Percentiles rank a stretch among this genome's conserved stretches.
Evolutionary conservation across 2,113 vertebrate species (phyloP).

Genomic region (Colistium nudipinnis): DNA sequence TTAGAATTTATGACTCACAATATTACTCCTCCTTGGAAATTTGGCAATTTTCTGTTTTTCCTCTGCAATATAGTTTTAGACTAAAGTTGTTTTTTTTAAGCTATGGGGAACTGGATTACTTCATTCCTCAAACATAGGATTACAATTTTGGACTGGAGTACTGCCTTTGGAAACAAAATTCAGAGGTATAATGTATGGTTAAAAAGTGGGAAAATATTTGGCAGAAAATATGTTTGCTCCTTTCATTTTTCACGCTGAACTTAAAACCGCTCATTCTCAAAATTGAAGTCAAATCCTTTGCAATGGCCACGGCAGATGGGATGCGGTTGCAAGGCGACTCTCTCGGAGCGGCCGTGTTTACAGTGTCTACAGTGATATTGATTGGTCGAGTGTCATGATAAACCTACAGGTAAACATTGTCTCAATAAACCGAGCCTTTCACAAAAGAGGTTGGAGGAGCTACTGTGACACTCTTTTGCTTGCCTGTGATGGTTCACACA

Average conservation of each 20-base stretch:
- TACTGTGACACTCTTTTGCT: too few species aligned
- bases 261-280: too few species aligned
- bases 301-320: neutral
- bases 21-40: constrained; percentile 15
- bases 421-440: neutral
- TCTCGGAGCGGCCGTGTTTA: neutral
- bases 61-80: neutral
- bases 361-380: neutral
- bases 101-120: neutral
- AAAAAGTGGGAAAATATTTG: too few species aligned
- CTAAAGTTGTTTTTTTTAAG: neutral
- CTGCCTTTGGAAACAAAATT: neutral
- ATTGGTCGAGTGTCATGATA: neutral
- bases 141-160: neutral
- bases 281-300: too few species aligned
- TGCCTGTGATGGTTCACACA: constrained; percentile 43
- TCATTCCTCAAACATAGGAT: neutral
- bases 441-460: neutral
- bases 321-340: constrained; percentile 1
- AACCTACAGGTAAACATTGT: neutral
- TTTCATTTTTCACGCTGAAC: too few species aligned
- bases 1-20: constrained; percentile 27
- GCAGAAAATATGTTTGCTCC: too few species aligned
- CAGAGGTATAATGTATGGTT: neutral
- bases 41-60: constrained; percentile 4